Base-by-base conservation (phyloP, 2,888 invertebrate species). In the Rhaphigaster nebulosa region DNA sequence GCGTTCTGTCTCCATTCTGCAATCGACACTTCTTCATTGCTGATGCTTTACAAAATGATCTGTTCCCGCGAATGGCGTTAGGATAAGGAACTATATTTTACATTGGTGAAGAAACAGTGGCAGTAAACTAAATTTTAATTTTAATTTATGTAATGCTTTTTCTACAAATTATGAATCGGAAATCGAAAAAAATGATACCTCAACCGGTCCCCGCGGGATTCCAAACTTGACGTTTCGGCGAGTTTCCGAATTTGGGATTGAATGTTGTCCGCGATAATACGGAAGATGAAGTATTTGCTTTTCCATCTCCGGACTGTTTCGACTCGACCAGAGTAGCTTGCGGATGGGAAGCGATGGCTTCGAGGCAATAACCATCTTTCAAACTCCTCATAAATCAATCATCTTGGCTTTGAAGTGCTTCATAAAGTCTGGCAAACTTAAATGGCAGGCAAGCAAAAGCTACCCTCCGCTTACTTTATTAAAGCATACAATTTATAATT, bases 341-440 rank as follows among this genome's bases (percentile, higher is more conserved):
- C 23, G 26, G 84, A 45, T 10, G 65, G 65, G 80, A 26, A 41
- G 41, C 41, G 41, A 41, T n/a, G 84, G 45, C 45, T 45, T 50
- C 45, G 6, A n/a, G 45, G 45, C 84, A 84, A 84, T 84, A 84
- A 41, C 45, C 84, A 84, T 84, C 84, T 50, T 84, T 84, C 84
- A 84, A 50, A 41, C 45, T 84, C 45, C 84, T 50, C 84, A n/a
- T 50, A 45, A 84, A 84, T 84, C 84, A 84, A 84, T 84, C 84
- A 84, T 84, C 45, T 84, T 84, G 26, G 84, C 84, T 84, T 84
- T 84, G 45, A 41, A 84, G 84, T 84, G 45, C 45, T 76, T 76
- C 34, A 20, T 10, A 34, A 76, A 76, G 70, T 76, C 70, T 34
- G 70, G 15, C 38, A 34, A 76, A 76, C 34, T 76, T 76, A n/a